phyloP scores from a whole-genome alignment of 2,797 vertebrate genomes.

The Orestias chungarensis region DNA sequence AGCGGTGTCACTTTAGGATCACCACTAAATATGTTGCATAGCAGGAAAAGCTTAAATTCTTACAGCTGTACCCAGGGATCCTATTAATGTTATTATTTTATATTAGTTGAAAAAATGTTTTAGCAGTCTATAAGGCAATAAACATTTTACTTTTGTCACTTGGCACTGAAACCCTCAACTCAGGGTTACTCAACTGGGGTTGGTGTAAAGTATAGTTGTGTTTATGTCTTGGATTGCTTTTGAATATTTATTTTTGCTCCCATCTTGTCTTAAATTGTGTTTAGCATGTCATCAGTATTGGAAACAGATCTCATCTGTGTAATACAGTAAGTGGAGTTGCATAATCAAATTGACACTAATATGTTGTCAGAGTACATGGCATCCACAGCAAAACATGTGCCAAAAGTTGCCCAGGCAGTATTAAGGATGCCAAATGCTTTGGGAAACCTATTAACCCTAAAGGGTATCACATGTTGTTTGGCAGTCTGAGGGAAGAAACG shows the following conservation, averaged over 20 bases:
- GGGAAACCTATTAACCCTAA: slow-evolving; percentile 67
- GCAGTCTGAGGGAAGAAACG: slow-evolving; percentile 73
- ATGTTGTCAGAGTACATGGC: slow-evolving; percentile 55
- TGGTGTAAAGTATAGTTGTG: background rate
- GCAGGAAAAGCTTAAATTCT: too few species aligned
- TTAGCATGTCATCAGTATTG: background rate
- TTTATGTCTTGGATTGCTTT: slow-evolving; percentile 1
- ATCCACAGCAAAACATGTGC: slow-evolving; percentile 62
- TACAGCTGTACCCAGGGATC: too few species aligned
- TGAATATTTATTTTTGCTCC: background rate
- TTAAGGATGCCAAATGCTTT: slow-evolving; percentile 65
- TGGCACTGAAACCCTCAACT: too few species aligned
- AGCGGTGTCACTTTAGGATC: too few species aligned
- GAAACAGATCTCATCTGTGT: slow-evolving; percentile 36
- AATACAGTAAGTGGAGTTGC: slow-evolving; percentile 16
- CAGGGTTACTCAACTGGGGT: too few species aligned
- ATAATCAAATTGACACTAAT: slow-evolving; percentile 31
- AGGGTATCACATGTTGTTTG: slow-evolving; percentile 80
- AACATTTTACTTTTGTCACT: too few species aligned
- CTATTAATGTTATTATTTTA: too few species aligned
- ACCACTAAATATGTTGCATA: too few species aligned
- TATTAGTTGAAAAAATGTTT: too few species aligned
- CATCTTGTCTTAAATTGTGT: background rate
- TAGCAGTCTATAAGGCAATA: too few species aligned
- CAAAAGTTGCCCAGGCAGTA: slow-evolving; percentile 64